A percentile compares a stretch with the other conserved stretches of the same genome.
Evolutionary conservation across 2,113 vertebrate species (phyloP).

Genomic region (Gulo gulo): DNA sequence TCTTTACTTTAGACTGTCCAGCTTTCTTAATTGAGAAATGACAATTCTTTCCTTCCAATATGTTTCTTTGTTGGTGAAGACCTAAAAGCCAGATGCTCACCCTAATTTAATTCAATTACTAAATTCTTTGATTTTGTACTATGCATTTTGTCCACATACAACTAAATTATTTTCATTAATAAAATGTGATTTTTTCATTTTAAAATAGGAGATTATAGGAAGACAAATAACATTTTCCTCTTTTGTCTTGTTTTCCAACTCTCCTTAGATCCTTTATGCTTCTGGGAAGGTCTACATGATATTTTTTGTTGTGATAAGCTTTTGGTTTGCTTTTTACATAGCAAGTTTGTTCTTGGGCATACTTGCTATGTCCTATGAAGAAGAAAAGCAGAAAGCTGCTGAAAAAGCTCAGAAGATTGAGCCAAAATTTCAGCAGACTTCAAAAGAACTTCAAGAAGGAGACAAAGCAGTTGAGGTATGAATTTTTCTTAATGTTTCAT

Average conservation of each 20-base stretch:
- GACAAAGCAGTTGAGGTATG: slow-evolving; percentile 84
- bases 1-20: neutral
- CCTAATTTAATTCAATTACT: neutral
- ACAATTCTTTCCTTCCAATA: neutral
- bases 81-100: neutral
- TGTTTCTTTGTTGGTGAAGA: neutral
- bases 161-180: slow-evolving; percentile 29
- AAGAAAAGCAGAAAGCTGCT: slow-evolving; percentile 85
- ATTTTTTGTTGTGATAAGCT: slow-evolving; percentile 90
- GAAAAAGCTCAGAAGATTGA: slow-evolving; percentile 82
- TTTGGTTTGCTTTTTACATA: slow-evolving; percentile 91
- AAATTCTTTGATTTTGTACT: neutral
- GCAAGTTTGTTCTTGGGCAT: slow-evolving; percentile 90
- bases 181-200: slow-evolving; percentile 12
- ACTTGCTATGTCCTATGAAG: slow-evolving; percentile 88
- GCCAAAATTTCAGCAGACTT: slow-evolving; percentile 81
- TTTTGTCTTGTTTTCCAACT: neutral
- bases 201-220: neutral
- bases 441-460: slow-evolving; percentile 82
- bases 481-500: neutral
- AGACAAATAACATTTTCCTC: neutral
- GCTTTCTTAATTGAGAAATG: neutral
- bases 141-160: neutral
- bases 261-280: slow-evolving; percentile 86
- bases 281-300: slow-evolving; percentile 77